Base-by-base conservation (phyloP, 2,888 invertebrate species). In the Limenitis camilla region DNA sequence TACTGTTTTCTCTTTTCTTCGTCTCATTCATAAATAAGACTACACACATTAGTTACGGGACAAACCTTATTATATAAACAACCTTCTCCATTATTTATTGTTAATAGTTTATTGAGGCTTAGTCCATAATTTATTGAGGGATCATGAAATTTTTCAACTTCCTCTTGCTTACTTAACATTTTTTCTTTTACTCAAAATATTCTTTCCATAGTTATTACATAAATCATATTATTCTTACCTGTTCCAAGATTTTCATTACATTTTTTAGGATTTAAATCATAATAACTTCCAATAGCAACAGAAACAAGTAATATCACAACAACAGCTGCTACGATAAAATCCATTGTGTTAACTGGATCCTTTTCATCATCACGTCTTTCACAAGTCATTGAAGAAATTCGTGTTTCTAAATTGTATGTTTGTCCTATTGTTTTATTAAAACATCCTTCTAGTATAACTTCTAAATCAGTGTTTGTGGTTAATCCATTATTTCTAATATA, bases 401-500 rank as follows among this genome's bases (percentile, higher is more conserved):
- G 10, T 5, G 55, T 45, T 30, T 43, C 43, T 9, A 62, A 36
- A 6, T 29, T 44, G 27, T 63, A 61, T 7, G 57, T 46, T 6
- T 39, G 43, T 11, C 38, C 41, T 28, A 60, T 30, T 36, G 53
- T 49, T 36, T 60, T 40, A 27, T 59, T 59, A 2, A 61, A 32
- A 42, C 61, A 62, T 55, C 35, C n/a, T n/a, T n/a, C 45, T 53
- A 62, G 58, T 40, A 47, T 35, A 6, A 8, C 0, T n/a, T 41
- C 19, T 53, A 56, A 49, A 42, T 52, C 57, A 45, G 5, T 9
- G 31, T 19, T 44, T 40, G 41, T 44, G 40, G 40, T 11, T 30
- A 49, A 31, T n/a, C 30, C 42, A 31, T 36, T 32, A 5, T 49
- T 49, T 6, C 31, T 44, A 10, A 49, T 35, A 42, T 42, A 55